Conservation (phyloP, 2,797 vertebrate species). For the Helarctos malayanus region DNA sequence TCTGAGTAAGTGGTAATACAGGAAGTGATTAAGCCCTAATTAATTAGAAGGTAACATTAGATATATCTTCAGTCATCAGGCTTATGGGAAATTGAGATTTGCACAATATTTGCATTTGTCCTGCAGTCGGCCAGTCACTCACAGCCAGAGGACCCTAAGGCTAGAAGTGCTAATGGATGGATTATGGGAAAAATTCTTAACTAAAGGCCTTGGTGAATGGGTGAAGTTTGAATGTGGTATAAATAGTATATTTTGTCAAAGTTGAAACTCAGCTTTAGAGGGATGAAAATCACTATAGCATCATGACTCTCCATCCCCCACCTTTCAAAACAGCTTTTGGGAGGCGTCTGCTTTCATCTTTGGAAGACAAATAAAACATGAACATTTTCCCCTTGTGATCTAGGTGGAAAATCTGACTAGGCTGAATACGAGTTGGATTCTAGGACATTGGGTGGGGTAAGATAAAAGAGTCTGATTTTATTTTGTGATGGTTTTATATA, state of each 20-base stretch:
- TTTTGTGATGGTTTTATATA: not conserved
- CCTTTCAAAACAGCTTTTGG: slow-evolving; percentile 6
- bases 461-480: slow-evolving; percentile 36
- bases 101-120: slow-evolving; percentile 60
- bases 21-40: not conserved
- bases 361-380: slow-evolving; percentile 18
- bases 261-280: not conserved
- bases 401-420: slow-evolving; percentile 30
- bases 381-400: not conserved
- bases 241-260: slow-evolving; percentile 6
- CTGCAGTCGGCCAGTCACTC: not conserved
- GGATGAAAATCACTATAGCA: slow-evolving; percentile 5
- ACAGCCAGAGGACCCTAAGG: not conserved
- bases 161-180: not conserved
- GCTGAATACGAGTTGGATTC: slow-evolving; percentile 21
- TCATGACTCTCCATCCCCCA: not conserved
- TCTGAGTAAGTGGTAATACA: slow-evolving; percentile 3
- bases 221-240: not conserved
- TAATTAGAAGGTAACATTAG: slow-evolving; percentile 55
- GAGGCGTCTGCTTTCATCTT: slow-evolving; percentile 3
- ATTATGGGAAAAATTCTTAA: not conserved
- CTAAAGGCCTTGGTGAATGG: not conserved
- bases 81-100: slow-evolving; percentile 40
- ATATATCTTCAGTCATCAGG: slow-evolving; percentile 49
- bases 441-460: not conserved